Conservation (phyloP, 2,888 invertebrate species). For the Drosophila trichaetosa region DNA sequence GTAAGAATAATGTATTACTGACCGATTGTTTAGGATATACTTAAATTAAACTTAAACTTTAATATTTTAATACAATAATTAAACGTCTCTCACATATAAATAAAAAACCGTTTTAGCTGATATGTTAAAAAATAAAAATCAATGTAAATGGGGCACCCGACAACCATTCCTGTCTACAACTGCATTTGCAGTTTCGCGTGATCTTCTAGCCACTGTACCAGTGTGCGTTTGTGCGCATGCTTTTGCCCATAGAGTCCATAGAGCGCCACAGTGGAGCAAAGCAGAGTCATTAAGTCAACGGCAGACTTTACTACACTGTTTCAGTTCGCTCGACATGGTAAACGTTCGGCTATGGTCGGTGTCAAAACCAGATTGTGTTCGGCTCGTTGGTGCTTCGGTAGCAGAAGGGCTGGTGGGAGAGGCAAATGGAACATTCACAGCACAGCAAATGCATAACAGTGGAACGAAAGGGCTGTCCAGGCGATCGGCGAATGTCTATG, state of each 20-base stretch:
- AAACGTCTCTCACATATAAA: not conserved
- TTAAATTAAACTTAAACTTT: not conserved
- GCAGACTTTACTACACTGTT: conserved; percentile 8
- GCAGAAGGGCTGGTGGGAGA: not conserved
- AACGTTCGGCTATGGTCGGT: conserved; percentile 35
- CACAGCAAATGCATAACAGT: conserved; percentile 13
- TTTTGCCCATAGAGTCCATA: not conserved
- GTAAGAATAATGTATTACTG: no score
- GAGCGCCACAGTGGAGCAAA: conserved; percentile 14
- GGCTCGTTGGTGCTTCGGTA: not conserved
- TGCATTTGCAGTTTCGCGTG: conserved; percentile 5
- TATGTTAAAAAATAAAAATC: not conserved
- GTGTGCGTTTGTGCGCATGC: not conserved
- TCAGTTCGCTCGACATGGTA: conserved; percentile 9
- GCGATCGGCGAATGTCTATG: conserved; percentile 32
- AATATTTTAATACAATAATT: not conserved
- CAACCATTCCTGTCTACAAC: not conserved
- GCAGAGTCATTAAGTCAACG: conserved; percentile 2
- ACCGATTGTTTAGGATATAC: not conserved
- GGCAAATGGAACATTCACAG: conserved; percentile 14
- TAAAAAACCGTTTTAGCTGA: not conserved
- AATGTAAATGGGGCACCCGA: not conserved
- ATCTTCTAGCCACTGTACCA: conserved; percentile 9
- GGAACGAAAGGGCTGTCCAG: conserved; percentile 53
- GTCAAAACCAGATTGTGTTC: conserved; percentile 44